Percentiles rank a stretch among this genome's conserved stretches.
Conservation (phyloP, 2,888 invertebrate genomes). For the Artemia sinica region DNA sequence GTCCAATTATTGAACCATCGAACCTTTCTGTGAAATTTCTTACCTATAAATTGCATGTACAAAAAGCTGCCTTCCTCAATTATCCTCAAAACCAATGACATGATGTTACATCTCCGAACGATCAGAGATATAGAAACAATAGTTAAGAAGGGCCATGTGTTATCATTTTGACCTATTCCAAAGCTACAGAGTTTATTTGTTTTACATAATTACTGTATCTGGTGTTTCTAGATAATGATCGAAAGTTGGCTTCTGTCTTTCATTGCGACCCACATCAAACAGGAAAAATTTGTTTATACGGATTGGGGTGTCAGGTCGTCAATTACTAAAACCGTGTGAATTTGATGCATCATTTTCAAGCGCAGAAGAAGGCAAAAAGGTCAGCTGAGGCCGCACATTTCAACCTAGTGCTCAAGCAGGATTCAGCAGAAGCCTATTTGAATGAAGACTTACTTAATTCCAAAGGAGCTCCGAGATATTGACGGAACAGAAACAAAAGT, state of each 20-base stretch:
- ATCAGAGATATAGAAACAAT: neutral
- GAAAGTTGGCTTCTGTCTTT: slow-evolving; percentile 11
- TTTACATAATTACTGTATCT: slow-evolving; percentile 1
- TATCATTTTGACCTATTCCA: slow-evolving; percentile 7
- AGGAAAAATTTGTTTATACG: slow-evolving; percentile 13
- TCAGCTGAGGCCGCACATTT: neutral
- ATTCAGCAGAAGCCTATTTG: too few species aligned
- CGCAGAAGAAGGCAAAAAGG: neutral
- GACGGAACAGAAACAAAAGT: too few species aligned
- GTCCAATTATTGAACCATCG: too few species aligned
- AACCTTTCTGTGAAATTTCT: too few species aligned
- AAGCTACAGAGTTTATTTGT: slow-evolving; percentile 7
- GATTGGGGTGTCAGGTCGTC: neutral
- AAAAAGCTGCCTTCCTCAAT: too few species aligned
- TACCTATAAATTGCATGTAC: too few species aligned
- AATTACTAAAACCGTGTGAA: neutral
- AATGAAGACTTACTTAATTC: too few species aligned
- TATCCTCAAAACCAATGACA: too few species aligned
- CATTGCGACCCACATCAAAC: slow-evolving; percentile 6
- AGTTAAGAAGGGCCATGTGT: slow-evolving; percentile 11
- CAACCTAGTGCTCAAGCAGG: too few species aligned
- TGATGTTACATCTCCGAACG: neutral
- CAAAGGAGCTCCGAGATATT: too few species aligned
- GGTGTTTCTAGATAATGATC: neutral
- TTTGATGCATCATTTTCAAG: neutral